A percentile compares a stretch with the other conserved stretches of the same genome.
phyloP scores from a whole-genome alignment of 2,113 vertebrate species.

The Chrysemys picta region DNA sequence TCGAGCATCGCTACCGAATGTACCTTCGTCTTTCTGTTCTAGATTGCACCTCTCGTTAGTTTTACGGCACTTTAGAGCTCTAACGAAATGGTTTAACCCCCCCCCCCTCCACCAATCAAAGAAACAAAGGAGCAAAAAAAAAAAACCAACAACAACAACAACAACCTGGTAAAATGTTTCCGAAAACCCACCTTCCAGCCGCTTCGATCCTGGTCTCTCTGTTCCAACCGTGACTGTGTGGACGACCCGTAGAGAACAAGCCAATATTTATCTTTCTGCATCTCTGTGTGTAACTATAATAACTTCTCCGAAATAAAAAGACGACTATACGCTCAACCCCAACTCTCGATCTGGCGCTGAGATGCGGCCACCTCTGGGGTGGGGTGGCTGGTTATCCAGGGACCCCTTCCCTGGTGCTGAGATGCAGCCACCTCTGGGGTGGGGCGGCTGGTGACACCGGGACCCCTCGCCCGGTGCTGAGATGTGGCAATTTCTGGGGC shows the following conservation, averaged over 20 bases:
- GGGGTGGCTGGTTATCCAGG: too few relatives aligned
- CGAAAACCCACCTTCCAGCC: slow-evolving; percentile 37
- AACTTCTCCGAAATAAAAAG: slow-evolving; percentile 32
- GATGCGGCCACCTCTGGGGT: too few relatives aligned
- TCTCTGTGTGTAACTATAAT: slow-evolving; percentile 71
- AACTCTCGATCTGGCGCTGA: neutral
- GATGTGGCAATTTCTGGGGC: too few relatives aligned
- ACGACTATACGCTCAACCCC: neutral
- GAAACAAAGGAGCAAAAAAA: slow-evolving; percentile 33
- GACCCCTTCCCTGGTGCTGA: fast-evolving
- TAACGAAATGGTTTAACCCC: slow-evolving; percentile 35
- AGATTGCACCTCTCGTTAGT: slow-evolving; percentile 31
- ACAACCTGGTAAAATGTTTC: slow-evolving; percentile 44
- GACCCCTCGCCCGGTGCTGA: too few relatives aligned
- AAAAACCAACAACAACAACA: neutral
- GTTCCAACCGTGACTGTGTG: slow-evolving; percentile 36
- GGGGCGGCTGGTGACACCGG: too few relatives aligned
- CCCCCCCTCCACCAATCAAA: neutral
- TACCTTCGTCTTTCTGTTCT: slow-evolving; percentile 72
- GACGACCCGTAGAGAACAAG: slow-evolving; percentile 62
- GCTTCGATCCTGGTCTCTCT: slow-evolving; percentile 43
- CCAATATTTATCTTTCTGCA: slow-evolving; percentile 77
- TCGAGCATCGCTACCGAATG: slow-evolving; percentile 78
- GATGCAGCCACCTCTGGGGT: too few relatives aligned
- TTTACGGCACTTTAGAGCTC: slow-evolving; percentile 20